Conservation (phyloP, 2,888 invertebrate species). For the Epinotia nisella region DNA sequence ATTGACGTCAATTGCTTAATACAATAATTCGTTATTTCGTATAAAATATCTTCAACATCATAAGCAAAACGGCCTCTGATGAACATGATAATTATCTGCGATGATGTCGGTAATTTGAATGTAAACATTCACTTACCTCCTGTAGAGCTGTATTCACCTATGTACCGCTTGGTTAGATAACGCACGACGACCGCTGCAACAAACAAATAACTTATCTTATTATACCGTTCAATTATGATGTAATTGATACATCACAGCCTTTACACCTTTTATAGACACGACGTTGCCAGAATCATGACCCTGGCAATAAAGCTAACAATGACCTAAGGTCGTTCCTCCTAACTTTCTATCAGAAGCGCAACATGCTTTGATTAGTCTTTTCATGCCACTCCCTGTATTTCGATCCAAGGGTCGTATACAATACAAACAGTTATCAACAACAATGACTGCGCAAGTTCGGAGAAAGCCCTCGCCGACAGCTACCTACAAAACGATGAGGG, state of each 20-base stretch:
- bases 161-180: slow-evolving; percentile 91
- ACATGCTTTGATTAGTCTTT: slow-evolving; percentile 73
- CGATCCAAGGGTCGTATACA: slow-evolving; percentile 64
- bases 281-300: slow-evolving; percentile 42
- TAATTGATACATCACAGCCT: slow-evolving; percentile 41
- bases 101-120: slow-evolving; percentile 29
- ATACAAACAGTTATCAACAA: slow-evolving; percentile 78
- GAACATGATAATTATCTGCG: slow-evolving; percentile 23
- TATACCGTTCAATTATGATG: slow-evolving; percentile 42
- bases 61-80: slow-evolving; percentile 15
- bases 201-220: slow-evolving; percentile 59
- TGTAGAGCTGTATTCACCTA: slow-evolving; percentile 92
- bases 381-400: slow-evolving; percentile 73
- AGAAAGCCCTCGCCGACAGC: slow-evolving; percentile 62
- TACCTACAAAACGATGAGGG: slow-evolving; percentile 76
- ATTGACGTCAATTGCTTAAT: slow-evolving; percentile 49
- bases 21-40: slow-evolving; percentile 6
- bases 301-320: slow-evolving; percentile 57
- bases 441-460: slow-evolving; percentile 73
- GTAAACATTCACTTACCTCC: slow-evolving; percentile 86
- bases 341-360: slow-evolving; percentile 72
- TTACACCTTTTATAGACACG: slow-evolving; percentile 33
- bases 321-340: slow-evolving; percentile 69
- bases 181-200: slow-evolving; percentile 92
- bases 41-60: neutral